A percentile compares a stretch with the other conserved stretches of the same genome.
Conservation (phyloP, 2,888 invertebrate genomes). For the Julus scandinavius region DNA sequence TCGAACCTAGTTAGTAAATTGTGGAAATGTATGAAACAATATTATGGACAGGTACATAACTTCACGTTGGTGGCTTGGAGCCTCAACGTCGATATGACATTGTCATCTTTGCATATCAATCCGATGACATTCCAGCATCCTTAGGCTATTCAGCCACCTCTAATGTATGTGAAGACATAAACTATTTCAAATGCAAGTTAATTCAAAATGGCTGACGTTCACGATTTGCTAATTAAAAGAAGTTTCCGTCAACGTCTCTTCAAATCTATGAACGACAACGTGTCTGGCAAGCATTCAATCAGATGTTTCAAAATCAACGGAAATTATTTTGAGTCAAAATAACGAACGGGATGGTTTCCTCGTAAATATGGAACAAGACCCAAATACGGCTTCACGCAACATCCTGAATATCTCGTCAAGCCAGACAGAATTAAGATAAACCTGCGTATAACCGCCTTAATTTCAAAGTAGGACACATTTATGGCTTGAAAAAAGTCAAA, state of each 20-base stretch:
- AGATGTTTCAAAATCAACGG: not conserved
- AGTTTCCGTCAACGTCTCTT: not conserved
- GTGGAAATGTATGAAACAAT: too few relatives aligned
- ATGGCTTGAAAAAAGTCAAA: conserved; percentile 45
- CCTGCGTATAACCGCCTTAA: conserved; percentile 6
- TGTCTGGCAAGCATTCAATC: not conserved
- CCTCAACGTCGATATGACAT: too few relatives aligned
- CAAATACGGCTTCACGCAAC: conserved; percentile 30
- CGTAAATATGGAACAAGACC: not conserved
- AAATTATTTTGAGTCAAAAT: not conserved
- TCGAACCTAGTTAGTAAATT: too few relatives aligned
- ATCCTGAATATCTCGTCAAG: conserved; percentile 39
- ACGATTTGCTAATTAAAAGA: not conserved
- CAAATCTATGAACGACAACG: not conserved
- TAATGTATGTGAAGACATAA: too few relatives aligned
- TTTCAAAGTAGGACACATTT: conserved; percentile 40
- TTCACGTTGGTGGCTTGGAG: too few relatives aligned
- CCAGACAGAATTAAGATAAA: conserved; percentile 40
- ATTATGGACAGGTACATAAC: too few relatives aligned
- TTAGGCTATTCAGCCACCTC: too few relatives aligned
- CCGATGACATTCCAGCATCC: too few relatives aligned
- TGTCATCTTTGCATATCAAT: too few relatives aligned
- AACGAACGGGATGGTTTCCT: not conserved
- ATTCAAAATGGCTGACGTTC: too few relatives aligned
- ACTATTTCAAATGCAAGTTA: too few relatives aligned